Evolutionary conservation across 2,888 invertebrate species (phyloP).

Genomic region (Chymomyza fuscimana): DNA sequence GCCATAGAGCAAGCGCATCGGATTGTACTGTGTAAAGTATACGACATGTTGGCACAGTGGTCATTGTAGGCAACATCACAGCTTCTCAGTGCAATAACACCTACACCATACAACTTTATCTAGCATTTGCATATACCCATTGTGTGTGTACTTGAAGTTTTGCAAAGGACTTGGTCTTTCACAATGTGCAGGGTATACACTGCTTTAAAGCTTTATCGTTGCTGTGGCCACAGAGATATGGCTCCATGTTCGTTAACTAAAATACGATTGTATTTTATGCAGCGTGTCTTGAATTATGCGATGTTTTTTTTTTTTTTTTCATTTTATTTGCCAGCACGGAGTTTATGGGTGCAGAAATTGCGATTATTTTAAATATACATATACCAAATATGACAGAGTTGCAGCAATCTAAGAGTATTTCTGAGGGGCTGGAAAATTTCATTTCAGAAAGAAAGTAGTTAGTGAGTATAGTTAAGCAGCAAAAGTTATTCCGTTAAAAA

Average conservation of each 20-base stretch:
- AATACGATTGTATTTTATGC: conserved; percentile 52
- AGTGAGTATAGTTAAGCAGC: too few relatives aligned
- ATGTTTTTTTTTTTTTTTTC: conserved; percentile 33
- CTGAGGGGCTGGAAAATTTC: too few relatives aligned
- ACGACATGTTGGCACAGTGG: conserved; percentile 37
- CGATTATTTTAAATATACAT: neutral
- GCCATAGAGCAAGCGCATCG: neutral
- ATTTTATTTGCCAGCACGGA: conserved; percentile 45
- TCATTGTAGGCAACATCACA: conserved; percentile 5
- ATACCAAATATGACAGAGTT: too few relatives aligned
- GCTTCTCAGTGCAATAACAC: neutral
- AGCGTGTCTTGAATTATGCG: conserved; percentile 45
- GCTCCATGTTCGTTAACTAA: conserved; percentile 38
- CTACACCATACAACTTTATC: neutral
- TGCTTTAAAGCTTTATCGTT: conserved; percentile 18
- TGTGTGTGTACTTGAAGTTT: neutral
- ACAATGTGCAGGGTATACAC: neutral
- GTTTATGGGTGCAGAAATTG: neutral
- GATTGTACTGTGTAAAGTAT: conserved; percentile 1
- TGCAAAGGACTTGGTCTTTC: neutral
- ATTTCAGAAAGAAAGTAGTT: too few relatives aligned
- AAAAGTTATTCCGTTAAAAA: too few relatives aligned
- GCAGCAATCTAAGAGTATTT: neutral
- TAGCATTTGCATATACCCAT: neutral
- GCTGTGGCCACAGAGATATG: conserved; percentile 19